These are phyloP conservation scores for Heterotilapia buettikoferi DNA, from an alignment of 2,113 vertebrate species.

Conservation along the genomic window DNA sequence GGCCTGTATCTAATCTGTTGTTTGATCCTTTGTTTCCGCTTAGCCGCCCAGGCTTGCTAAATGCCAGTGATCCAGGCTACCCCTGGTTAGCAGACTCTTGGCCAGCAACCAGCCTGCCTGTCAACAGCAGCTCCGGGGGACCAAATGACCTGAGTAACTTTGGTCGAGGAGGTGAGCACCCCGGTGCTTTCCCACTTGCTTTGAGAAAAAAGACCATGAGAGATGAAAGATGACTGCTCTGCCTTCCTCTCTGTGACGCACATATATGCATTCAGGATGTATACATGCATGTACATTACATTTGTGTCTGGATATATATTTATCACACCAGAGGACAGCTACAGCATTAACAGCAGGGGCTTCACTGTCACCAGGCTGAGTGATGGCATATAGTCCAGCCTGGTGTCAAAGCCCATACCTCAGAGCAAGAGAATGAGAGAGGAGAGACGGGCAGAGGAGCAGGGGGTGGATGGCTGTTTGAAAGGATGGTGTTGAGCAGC, in stretches of 20 bases:
- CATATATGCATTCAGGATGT: slow-evolving; percentile 1
- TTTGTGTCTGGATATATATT: slow-evolving; percentile 40
- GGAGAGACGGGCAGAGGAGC: slow-evolving; percentile 24
- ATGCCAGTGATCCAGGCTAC: slow-evolving; percentile 87
- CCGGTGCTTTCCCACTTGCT: background rate
- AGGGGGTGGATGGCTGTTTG: slow-evolving; percentile 39
- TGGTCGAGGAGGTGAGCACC: slow-evolving; percentile 84
- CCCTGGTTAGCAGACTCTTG: slow-evolving; percentile 99
- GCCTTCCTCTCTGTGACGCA: background rate
- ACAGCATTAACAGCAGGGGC: slow-evolving; percentile 30
- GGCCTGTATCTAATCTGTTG: background rate
- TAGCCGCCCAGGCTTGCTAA: slow-evolving; percentile 92
- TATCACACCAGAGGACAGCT: slow-evolving; percentile 33
- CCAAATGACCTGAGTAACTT: slow-evolving; percentile 93
- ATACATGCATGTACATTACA: slow-evolving; percentile 28
- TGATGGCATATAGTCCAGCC: slow-evolving; percentile 56
- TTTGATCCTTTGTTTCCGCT: background rate
- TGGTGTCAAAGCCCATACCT: slow-evolving; percentile 53
- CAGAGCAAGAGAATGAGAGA: slow-evolving; percentile 34
- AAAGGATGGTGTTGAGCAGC: slow-evolving; percentile 76
- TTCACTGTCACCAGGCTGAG: slow-evolving; percentile 54
- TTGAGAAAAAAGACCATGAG: background rate
- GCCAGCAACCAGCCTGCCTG: slow-evolving; percentile 93
- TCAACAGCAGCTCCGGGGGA: slow-evolving; percentile 88
- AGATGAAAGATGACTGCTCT: slow-evolving; percentile 5